Evolutionary conservation across 2,888 invertebrate genomes (phyloP).

Genomic region (Tortrix viridana): DNA sequence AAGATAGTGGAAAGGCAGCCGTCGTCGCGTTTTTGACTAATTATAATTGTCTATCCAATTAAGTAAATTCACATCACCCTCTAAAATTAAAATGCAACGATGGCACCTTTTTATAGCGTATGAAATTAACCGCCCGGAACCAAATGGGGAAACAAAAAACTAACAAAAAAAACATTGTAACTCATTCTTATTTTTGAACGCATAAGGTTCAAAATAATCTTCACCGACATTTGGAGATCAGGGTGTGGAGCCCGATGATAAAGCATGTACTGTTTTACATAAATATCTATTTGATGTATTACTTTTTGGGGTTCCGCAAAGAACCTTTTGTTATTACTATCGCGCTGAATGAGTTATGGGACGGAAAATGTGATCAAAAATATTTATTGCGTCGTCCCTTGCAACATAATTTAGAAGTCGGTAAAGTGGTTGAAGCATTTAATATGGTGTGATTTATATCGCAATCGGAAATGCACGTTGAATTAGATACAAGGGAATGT

Average conservation of each 20-base stretch:
- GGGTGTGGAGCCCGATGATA: constrained; percentile 41
- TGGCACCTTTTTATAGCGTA: constrained; percentile 43
- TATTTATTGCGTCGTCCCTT: constrained; percentile 42
- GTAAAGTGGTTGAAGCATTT: constrained; percentile 28
- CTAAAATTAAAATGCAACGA: constrained; percentile 52
- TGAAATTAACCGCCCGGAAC: constrained; percentile 42
- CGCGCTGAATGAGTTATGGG: constrained; percentile 42
- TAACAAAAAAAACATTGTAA: constrained; percentile 18
- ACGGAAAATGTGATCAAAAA: constrained; percentile 43
- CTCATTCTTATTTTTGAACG: constrained; percentile 1
- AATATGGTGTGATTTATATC: constrained; percentile 33
- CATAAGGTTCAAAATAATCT: constrained; percentile 12
- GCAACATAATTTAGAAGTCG: constrained; percentile 34
- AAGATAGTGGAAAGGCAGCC: constrained; percentile 38
- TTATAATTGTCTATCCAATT: constrained; percentile 61
- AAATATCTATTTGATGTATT: constrained; percentile 47
- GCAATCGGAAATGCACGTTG: constrained; percentile 1
- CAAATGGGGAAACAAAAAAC: constrained; percentile 34
- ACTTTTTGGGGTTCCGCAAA: constrained; percentile 43
- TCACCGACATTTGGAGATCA: not conserved
- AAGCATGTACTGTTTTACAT: constrained; percentile 44
- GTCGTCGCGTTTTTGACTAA: constrained; percentile 54
- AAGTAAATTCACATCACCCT: constrained; percentile 53
- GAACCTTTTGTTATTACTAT: constrained; percentile 43
- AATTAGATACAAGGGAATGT: not conserved